Percentiles rank a stretch among this genome's conserved stretches.
Evolutionary conservation across 2,888 invertebrate species (phyloP).

Genomic region (Callosobruchus maculatus): DNA sequence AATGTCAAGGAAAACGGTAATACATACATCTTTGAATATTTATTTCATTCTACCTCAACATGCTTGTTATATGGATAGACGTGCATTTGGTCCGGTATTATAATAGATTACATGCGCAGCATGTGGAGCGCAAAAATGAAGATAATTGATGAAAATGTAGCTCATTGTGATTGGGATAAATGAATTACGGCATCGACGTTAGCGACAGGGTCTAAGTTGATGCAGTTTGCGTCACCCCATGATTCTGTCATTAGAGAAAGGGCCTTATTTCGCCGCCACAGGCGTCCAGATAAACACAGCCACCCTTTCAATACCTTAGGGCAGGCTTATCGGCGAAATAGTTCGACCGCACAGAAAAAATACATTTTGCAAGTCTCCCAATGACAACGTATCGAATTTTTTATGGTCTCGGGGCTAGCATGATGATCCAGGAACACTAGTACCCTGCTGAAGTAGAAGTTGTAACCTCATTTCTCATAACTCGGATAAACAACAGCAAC

Average conservation of each 20-base stretch:
- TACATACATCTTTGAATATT: too few species aligned
- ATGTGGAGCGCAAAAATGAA: slow-evolving; percentile 11
- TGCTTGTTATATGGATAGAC: too few species aligned
- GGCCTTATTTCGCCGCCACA: slow-evolving; percentile 31
- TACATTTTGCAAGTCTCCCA: slow-evolving; percentile 1
- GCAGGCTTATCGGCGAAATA: slow-evolving; percentile 33
- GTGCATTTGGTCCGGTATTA: too few species aligned
- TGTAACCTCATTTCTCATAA: too few species aligned
- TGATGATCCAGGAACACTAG: background rate
- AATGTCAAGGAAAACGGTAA: too few species aligned
- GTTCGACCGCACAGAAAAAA: slow-evolving; percentile 35
- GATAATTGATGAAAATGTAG: slow-evolving; percentile 21
- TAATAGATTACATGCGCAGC: too few species aligned
- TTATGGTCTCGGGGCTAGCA: background rate
- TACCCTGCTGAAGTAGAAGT: background rate
- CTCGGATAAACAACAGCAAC: too few species aligned
- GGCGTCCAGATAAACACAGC: slow-evolving; percentile 25
- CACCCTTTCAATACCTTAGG: slow-evolving; percentile 19
- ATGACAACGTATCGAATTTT: slow-evolving; percentile 47
- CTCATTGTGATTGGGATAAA: slow-evolving; percentile 18
- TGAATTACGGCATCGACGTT: slow-evolving; percentile 25
- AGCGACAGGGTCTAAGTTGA: slow-evolving; percentile 34
- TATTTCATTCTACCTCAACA: too few species aligned
- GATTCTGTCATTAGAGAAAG: slow-evolving; percentile 47
- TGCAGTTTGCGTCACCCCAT: slow-evolving; percentile 44